Base-by-base conservation (phyloP, 1,140 invertebrate genomes). In the Papilio polyxenes region DNA sequence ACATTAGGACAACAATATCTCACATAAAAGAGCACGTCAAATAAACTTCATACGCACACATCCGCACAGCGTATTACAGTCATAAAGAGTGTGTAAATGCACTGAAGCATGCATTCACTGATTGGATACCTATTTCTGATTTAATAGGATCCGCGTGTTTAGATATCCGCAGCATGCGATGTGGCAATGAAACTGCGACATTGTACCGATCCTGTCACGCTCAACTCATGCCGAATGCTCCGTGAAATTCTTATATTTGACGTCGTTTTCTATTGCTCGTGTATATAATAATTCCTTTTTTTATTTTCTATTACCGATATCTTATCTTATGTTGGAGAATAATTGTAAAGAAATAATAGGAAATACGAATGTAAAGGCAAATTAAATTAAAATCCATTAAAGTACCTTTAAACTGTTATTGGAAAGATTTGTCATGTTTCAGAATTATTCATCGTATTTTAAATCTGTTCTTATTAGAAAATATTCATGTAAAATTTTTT, bases 111-210 rank as follows among this genome's bases (percentile, higher is more conserved):
- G 80, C 62, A 62, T 74, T 69, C 85, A 86, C 86, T 92, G 90
- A 92, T 92, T 92, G 90, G 90, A 91, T 91, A 87, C 85, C 87
- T 92, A 91, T 92, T 91, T 92, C 87, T 88, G 91, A 90, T 91
- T 92, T 92, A 90, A 91, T 91, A 86, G 85, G 89, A 90, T 90
- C 87, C 87, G 86, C 90, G 82, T 92, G 87, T 90, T 90, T 89
- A 91, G 88, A 90, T 89, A 89, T 88, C 84, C 82, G 82, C 81
- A 83, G 83, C 81, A 79, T 82, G 80, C 76, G 83, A 83, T 85
- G 82, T 83, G 80, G 77, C 82, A 51, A 62, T 82, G 76, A 79
- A 80, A 82, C 53, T 49, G 69, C 62, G 56, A 69, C 44, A 77
- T 82, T 81, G 76, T 83, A 78, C 48, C 76, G 75, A 59, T 59